Conservation (phyloP, 1,140 invertebrate genomes). For the Drosophila oshimai region DNA sequence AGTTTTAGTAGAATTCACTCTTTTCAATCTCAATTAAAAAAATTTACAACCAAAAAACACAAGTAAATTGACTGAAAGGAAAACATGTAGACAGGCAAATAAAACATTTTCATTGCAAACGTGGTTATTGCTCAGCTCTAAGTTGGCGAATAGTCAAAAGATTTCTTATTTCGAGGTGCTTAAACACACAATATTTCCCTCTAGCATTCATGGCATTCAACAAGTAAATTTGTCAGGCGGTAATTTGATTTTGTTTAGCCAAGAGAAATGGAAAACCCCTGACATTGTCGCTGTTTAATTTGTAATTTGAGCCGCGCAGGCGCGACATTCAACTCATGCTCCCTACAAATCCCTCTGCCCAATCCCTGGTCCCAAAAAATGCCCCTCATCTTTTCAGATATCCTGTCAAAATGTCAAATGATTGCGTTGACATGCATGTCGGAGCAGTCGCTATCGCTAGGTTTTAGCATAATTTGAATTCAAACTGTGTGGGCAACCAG, state of each 20-base stretch:
- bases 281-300: slow-evolving; percentile 36
- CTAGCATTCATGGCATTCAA: slow-evolving; percentile 10
- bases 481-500: slow-evolving; percentile 24
- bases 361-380: background rate
- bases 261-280: slow-evolving; percentile 2
- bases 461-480: slow-evolving; percentile 46
- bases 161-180: slow-evolving; percentile 1
- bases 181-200: background rate
- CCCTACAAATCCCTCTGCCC: background rate
- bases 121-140: background rate
- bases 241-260: slow-evolving; percentile 44
- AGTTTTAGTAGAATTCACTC: no score
- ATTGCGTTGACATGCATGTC: slow-evolving; percentile 67
- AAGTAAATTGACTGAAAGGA: background rate
- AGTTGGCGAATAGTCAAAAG: slow-evolving; percentile 36
- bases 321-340: slow-evolving; percentile 31
- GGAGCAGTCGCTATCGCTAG: slow-evolving; percentile 30
- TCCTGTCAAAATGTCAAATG: slow-evolving; percentile 79
- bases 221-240: slow-evolving; percentile 43
- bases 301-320: slow-evolving; percentile 55
- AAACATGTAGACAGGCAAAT: slow-evolving; percentile 1
- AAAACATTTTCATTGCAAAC: slow-evolving; percentile 7
- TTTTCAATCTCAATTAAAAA: no score
- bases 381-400: background rate
- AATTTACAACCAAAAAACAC: background rate